Evolutionary conservation across 2,113 vertebrate species (phyloP), one percentile per base, ranked within the genome.

Genomic region (Anas platyrhynchos): DNA sequence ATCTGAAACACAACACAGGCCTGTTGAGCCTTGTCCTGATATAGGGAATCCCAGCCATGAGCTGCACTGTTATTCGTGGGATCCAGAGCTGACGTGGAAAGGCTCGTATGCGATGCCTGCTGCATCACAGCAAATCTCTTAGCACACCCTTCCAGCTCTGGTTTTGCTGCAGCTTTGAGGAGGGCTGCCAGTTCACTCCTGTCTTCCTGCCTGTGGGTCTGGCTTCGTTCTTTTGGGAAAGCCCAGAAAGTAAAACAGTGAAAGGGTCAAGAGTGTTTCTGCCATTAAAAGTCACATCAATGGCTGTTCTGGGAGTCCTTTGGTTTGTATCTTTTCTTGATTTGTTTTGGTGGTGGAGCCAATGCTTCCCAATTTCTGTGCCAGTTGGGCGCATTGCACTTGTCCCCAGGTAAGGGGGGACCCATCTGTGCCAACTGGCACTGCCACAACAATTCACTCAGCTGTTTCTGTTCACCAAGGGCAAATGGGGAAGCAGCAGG

Each of bases 11-110:
- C 4, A 94, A 59, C 21, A 7, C 21, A 74, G 41, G n/a, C 11
- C 0, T 26, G 52, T 20, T 55, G 32, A 83, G 44, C 17, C 29
- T 29, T 1, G 3, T 78, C 67, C 48, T 84, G 36, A 54, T 21
- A 32, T 0, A 46, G 55, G 55, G 54, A 69, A 88, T 74, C 36
- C 73, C 62, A 79, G 74, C 23, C 68, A 48, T 27, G n/a, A 79
- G 46, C 14, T 46, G 22, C 26, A 31, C 0, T 3, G 54, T 48
- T 59, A 41, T 3, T 0, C 27, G 25, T 3, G 0, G 48, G 55
- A 69, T 27, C 48, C 50, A 32, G 41, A 62, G 16, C 54, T 55
- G 44, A 34, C 0, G 2, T 22, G 71, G 43, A 52, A 65, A 59
- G 16, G 44, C 62, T 76, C 65, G 36, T 26, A 7, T 36, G 26